Evolutionary conservation across 53 echinoderm and acorn worm genomes (phyloP).

Genomic region (Temnopleurus reevesii): DNA sequence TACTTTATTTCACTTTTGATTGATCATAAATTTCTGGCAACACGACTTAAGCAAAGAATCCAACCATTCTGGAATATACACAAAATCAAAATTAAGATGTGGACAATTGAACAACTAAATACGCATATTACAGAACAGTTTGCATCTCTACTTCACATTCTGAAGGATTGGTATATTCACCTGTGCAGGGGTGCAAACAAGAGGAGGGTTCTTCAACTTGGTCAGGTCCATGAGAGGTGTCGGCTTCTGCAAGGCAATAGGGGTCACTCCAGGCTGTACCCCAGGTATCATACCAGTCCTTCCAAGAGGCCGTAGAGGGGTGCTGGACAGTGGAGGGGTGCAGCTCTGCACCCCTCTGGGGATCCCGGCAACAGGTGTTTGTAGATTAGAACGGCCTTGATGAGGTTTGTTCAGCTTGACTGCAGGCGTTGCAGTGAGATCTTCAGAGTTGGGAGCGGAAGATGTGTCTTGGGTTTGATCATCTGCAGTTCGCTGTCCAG

Average conservation of each 20-base stretch:
- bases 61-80: too few relatives aligned
- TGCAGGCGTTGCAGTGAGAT: background rate
- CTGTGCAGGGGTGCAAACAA: constrained; percentile 39
- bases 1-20: too few relatives aligned
- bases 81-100: too few relatives aligned
- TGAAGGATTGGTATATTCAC: background rate
- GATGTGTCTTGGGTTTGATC: background rate
- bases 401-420: background rate
- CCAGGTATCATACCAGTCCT: background rate
- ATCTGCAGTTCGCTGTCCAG: background rate
- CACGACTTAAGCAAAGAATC: too few relatives aligned
- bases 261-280: constrained; percentile 57
- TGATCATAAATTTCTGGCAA: too few relatives aligned
- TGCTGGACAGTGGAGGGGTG: constrained; percentile 72
- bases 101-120: too few relatives aligned
- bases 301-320: constrained; percentile 55
- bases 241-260: constrained; percentile 67
- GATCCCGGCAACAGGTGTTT: background rate
- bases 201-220: constrained; percentile 2
- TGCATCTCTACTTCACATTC: too few relatives aligned
- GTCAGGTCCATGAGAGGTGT: background rate
- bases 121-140: too few relatives aligned
- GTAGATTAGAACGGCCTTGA: background rate
- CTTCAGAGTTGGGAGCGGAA: background rate
- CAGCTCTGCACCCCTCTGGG: background rate